These are phyloP conservation scores for Drosophila emarginata DNA, from an alignment of 2,888 invertebrate species.

Conservation along the genomic window DNA sequence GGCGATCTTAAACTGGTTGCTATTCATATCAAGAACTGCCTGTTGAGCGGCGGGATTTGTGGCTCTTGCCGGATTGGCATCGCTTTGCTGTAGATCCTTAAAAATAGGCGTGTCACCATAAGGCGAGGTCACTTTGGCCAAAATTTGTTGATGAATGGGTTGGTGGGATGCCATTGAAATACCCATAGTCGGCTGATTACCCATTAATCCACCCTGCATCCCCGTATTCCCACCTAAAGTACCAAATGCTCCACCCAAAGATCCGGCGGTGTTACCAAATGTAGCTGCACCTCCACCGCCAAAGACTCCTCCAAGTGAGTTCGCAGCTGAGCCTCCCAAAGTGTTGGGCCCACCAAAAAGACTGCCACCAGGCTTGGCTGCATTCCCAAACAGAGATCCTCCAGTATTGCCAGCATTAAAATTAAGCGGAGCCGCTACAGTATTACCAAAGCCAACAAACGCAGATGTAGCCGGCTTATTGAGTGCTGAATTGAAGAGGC, in stretches of 20 bases:
- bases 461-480: slow-evolving; percentile 83
- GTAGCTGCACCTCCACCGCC: slow-evolving; percentile 75
- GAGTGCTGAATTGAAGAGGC: slow-evolving; percentile 79
- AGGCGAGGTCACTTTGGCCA: slow-evolving; percentile 90
- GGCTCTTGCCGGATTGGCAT: slow-evolving; percentile 87
- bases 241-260: slow-evolving; percentile 66
- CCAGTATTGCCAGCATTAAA: slow-evolving; percentile 76
- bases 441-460: slow-evolving; percentile 84
- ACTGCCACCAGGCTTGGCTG: slow-evolving; percentile 78
- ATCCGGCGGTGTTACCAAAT: slow-evolving; percentile 67
- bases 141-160: slow-evolving; percentile 88
- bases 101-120: slow-evolving; percentile 94
- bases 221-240: slow-evolving; percentile 44
- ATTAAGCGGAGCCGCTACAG: slow-evolving; percentile 81
- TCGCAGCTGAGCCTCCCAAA: slow-evolving; percentile 41
- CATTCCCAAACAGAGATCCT: slow-evolving; percentile 84
- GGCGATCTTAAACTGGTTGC: slow-evolving; percentile 85
- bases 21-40: slow-evolving; percentile 84
- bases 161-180: slow-evolving; percentile 31
- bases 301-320: slow-evolving; percentile 82
- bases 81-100: slow-evolving; percentile 86
- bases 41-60: slow-evolving; percentile 89
- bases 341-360: slow-evolving; percentile 82
- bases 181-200: slow-evolving; percentile 30
- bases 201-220: slow-evolving; percentile 48